Evolutionary conservation across 2,113 vertebrate genomes (phyloP).

Genomic region (Tachysurus vachellii): DNA sequence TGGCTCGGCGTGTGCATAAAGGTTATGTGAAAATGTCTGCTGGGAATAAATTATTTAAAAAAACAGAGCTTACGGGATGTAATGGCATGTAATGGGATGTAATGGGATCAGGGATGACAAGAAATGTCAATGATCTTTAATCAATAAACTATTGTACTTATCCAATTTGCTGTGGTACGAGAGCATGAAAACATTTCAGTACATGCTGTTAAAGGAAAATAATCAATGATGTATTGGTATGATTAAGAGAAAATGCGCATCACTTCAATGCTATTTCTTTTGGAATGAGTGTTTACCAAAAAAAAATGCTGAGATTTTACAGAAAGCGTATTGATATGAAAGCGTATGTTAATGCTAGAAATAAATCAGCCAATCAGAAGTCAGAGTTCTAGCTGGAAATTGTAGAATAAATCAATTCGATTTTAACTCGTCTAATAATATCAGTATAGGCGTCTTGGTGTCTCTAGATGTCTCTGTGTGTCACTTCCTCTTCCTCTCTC

Average conservation of each 20-base stretch:
- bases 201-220: not conserved
- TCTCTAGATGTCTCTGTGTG: not conserved
- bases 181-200: not conserved
- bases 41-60: not conserved
- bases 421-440: slow-evolving; percentile 54
- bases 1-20: not conserved
- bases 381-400: not conserved
- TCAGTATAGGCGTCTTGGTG: slow-evolving; percentile 36
- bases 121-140: not conserved
- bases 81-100: not conserved
- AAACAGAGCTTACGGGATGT: not conserved
- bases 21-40: too few relatives aligned
- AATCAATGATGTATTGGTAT: not conserved
- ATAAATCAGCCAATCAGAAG: not conserved
- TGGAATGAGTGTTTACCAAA: not conserved
- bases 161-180: not conserved
- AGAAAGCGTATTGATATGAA: not conserved
- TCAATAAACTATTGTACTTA: not conserved
- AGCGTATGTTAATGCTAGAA: not conserved
- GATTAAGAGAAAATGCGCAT: not conserved
- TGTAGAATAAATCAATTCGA: not conserved
- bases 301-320: not conserved
- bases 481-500: not conserved
- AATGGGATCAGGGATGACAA: not conserved
- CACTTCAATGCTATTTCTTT: not conserved